These are phyloP conservation scores for Lasioglossum baleicum DNA, from an alignment of 1,140 invertebrate species.

Conservation along the genomic window DNA sequence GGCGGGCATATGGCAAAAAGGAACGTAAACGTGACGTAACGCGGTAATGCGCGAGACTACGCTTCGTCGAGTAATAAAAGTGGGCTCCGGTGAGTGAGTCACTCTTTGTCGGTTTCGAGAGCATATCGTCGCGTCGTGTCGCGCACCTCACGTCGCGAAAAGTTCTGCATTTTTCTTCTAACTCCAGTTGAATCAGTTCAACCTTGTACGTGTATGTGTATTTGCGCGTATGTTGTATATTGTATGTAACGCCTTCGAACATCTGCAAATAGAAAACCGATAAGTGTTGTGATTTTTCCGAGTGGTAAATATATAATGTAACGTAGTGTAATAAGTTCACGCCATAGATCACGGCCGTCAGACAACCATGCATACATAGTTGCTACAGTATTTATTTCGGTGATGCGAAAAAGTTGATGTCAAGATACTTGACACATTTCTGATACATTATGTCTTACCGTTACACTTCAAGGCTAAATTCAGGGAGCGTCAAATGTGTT, in stretches of 20 bases:
- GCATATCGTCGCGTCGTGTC: slow-evolving; percentile 1
- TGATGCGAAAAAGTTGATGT: neutral
- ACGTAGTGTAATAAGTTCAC: neutral
- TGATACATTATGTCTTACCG: neutral
- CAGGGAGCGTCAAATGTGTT: too few species aligned
- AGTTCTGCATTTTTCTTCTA: slow-evolving; percentile 21
- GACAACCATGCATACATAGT: too few species aligned
- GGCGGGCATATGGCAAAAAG: slow-evolving; percentile 12
- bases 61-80: slow-evolving; percentile 45
- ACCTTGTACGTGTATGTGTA: too few species aligned
- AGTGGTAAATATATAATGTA: neutral
- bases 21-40: slow-evolving; percentile 47
- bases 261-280: neutral
- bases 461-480: neutral
- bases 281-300: neutral
- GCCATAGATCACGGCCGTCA: too few species aligned
- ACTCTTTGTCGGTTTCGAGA: slow-evolving; percentile 50
- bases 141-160: neutral
- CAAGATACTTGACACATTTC: neutral
- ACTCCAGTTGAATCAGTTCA: neutral
- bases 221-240: too few species aligned
- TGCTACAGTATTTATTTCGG: neutral
- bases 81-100: slow-evolving; percentile 48
- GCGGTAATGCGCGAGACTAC: slow-evolving; percentile 16
- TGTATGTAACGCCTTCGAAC: neutral